Base-by-base conservation (phyloP, 2,113 vertebrate genomes). In the Albula goreensis region DNA sequence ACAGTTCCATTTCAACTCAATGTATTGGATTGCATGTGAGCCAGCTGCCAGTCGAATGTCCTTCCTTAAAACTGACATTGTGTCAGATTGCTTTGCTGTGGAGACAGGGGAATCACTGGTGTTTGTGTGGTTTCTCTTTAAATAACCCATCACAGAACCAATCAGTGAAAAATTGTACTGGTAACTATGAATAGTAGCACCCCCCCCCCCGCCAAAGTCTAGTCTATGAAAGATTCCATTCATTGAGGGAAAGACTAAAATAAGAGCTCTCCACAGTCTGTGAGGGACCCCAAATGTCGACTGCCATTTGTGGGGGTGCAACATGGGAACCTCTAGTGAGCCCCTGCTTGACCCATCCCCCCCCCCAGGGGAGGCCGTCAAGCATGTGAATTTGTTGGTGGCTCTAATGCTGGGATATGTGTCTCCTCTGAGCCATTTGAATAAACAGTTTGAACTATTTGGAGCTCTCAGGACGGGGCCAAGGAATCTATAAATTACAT, bases 341-440 rank as follows among this genome's bases (percentile, higher is more conserved):
- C 82, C 70, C 63, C 66, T 85, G 25, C 74, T 57, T 60, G 56
- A 60, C 56, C 56, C 17, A 60, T 60, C 52, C 70, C 19, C 11
- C 52, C 77, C 48, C 56, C 74, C 13, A 22, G 74, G 85, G 83
- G 86, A 82, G 48, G 49, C 86, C 83, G 79, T 82, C 79, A 85
- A 12, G 66, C 77, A 31, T 53, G 82, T 78, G 87, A 86, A 90
- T 52, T 85, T 80, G 83, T 91, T 82, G 66, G 82, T 88, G 83
- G 81, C 13, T 25, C 66, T 89, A 17, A 82, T 57, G 22, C 79
- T 89, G 83, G 85, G 78, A 86, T 86, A 31, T 83, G 90, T 91
- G 90, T 90, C 91, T 90, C 90, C 89, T 91, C 92, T 90, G 91
- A 93, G 89, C 87, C 92, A 87, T 91, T 92, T 91, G 89, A 90